Base-by-base conservation (phyloP, 2,888 invertebrate genomes). In the Neelides folsomi region DNA sequence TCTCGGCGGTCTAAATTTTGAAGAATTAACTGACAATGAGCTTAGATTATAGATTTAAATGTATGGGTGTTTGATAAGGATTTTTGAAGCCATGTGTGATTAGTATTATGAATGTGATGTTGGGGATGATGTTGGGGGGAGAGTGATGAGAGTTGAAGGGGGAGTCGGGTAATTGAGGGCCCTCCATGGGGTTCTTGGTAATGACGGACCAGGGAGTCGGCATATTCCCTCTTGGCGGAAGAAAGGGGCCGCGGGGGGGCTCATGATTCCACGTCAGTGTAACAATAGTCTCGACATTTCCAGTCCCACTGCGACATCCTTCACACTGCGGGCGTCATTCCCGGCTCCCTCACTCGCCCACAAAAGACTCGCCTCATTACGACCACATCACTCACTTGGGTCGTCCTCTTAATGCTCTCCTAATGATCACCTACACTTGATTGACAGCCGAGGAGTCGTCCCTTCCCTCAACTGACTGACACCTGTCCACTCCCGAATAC, bases 321-420 rank as follows among this genome's bases (percentile, higher is more conserved):
- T 57, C 56, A 54, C 56, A 57, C 56, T 52, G 50, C 52, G 51
- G 54, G 57, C 53, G 54, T 57, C 57, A 54, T 56, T 53, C 51
- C 44, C 52, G 52, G 47, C 52, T 20, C 34, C 47, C 46, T 47
- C 47, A 43, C 46, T 44, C 45, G 27, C 39, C 37, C 37, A 49
- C 49, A 38, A 42, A 41, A 13, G 39, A n/a, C 15, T 35, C 40
- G 35, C 8, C 36, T 18, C 19, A 35, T 36, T 41, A 16, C 35
- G 20, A n/a, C 12, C 19, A 5, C 47, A 35, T 27, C 47, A 38
- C 46, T 37, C 36, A 46, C 1, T 46, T 36, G 42, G 42, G 42
- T 49, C 42, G 18, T 43, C n/a, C 16, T 20, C 12, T 43, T 37
- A 19, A 27, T 34, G 35, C 34, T 12, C 12, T 16, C 37, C 27